Base-by-base conservation (phyloP, 2,113 vertebrate species). In the Corvus cornix region DNA sequence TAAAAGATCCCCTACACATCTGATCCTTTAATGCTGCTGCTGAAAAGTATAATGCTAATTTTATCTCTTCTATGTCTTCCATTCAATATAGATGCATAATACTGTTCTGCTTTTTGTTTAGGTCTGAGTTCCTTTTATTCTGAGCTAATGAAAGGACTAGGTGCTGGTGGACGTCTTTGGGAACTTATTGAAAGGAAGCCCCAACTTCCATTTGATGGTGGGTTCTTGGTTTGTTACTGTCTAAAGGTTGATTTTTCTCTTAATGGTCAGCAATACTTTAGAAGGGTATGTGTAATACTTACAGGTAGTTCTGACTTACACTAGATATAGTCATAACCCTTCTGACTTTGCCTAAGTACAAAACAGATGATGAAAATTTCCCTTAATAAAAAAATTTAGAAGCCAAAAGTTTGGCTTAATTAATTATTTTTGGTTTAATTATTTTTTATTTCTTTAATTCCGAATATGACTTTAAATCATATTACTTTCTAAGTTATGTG, bases 91-190 rank as follows among this genome's bases (percentile, higher is more conserved):
- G n/a, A 74, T 89, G 17, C 53, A 44, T 96, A 91, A 93, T 14
- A 27, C 24, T 68, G 16, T 43, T 84, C 35, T 93, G 41, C 20
- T 79, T 84, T 93, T 69, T 83, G 11, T 89, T 75, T 91, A 99
- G 99, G 99, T 84, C 93, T 99, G 74, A 99, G 99, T 96, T 99
- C 99, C 6, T 99, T 99, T 97, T 99, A 99, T 97, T 99, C 99
- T 1, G 99, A 99, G 95, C 97, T 99, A 77, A 99, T 99, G 99
- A 99, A 99, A 93, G 99, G 99, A 39, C 98, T 99, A 67, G 99
- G 99, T 60, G 99, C 99, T 2, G 99, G 99, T 67, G 84, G 98
- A n/a, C 98, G 99, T 79, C 98, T 99, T 4, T 99, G 99, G 99
- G 98, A 99, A 96, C 98, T 99, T 82, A 96, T 99, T 64, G 99